These are phyloP conservation scores for Chaenodraco wilsoni DNA, from an alignment of 2,797 vertebrate genomes.

Conservation along the genomic window DNA sequence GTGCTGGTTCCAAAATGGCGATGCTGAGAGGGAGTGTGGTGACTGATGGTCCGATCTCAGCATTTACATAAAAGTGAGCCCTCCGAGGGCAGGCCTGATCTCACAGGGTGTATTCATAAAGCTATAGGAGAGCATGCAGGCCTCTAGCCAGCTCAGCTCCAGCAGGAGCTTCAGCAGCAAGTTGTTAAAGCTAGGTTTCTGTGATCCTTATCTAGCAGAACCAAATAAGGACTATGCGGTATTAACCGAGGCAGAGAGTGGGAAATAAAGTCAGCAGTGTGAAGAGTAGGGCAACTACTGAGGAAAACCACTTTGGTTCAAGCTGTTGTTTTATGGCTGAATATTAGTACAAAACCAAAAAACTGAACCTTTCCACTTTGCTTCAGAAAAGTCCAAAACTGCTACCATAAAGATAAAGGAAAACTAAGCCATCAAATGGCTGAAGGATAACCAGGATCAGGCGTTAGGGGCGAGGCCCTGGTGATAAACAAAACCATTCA, in stretches of 20 bases:
- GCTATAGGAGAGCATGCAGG: slow-evolving; percentile 71
- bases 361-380: slow-evolving; percentile 75
- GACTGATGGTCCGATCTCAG: slow-evolving; percentile 48
- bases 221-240: slow-evolving; percentile 55
- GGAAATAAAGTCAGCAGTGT: slow-evolving; percentile 91
- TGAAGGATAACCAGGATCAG: slow-evolving; percentile 53
- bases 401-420: slow-evolving; percentile 70
- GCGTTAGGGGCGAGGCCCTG: slow-evolving; percentile 50
- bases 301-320: slow-evolving; percentile 99
- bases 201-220: slow-evolving; percentile 69
- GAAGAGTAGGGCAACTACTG: slow-evolving; percentile 92
- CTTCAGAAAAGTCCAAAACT: slow-evolving; percentile 85
- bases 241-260: slow-evolving; percentile 55
- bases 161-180: slow-evolving; percentile 77
- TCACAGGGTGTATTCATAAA: slow-evolving; percentile 71
- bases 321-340: slow-evolving; percentile 97
- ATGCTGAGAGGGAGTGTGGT: slow-evolving; percentile 38
- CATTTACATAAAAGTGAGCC: slow-evolving; percentile 62
- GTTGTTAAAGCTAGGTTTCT: slow-evolving; percentile 77
- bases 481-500: slow-evolving; percentile 35
- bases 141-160: slow-evolving; percentile 62
- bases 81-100: slow-evolving; percentile 55
- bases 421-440: slow-evolving; percentile 66
- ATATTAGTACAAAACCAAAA: slow-evolving; percentile 78
- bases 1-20: slow-evolving; percentile 51